Base-by-base conservation (phyloP, 2,797 vertebrate species). In the Eospalax fontanierii region DNA sequence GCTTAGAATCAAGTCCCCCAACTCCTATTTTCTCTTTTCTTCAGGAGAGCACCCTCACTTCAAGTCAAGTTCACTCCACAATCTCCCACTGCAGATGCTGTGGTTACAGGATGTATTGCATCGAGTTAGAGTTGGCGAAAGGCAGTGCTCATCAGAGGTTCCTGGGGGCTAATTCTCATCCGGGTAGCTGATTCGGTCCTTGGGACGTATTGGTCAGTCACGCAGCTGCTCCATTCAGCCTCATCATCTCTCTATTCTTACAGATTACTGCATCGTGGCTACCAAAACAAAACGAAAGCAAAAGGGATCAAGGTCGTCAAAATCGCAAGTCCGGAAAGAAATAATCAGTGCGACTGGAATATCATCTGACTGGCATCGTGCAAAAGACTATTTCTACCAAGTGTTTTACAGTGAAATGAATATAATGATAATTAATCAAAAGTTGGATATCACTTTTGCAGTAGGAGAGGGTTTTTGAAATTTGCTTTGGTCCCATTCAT, bases 221-320 rank as follows among this genome's bases (percentile, higher is more conserved):
- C 95, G 81, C 94, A 98, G 96, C 96, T 97, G 85, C 89, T 97
- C 97, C 93, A 73, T 98, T 98, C 97, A 95, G 91, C 94, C 97
- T 98, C 98, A 98, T 98, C 97, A 98, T 97, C 97, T 97, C 93
- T 96, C 97, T 98, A 92, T 98, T 98, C 98, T 98, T 98, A 97
- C 66, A 95, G 87, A 97, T 97, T 96, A 97, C 96, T 94, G 95
- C 93, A 87, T 97, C 95, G 59, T 94, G 90, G 88, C 76, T 95
- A 96, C 88, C 88, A 94, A 94, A 82, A 98, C 90, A 96, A 95
- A 98, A 97, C 97, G 87, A 86, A 93, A 89, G 81, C 70, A 86
- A 95, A 97, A 76, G 16, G 33, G 16, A 85, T 19, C 97, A 95
- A 97, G 98, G 30, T 75, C 1, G 89, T 95, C 57, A 90, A 95